These are phyloP conservation scores for Cranoglanis bouderius DNA, from an alignment of 2,113 vertebrate species.

Conservation along the genomic window DNA sequence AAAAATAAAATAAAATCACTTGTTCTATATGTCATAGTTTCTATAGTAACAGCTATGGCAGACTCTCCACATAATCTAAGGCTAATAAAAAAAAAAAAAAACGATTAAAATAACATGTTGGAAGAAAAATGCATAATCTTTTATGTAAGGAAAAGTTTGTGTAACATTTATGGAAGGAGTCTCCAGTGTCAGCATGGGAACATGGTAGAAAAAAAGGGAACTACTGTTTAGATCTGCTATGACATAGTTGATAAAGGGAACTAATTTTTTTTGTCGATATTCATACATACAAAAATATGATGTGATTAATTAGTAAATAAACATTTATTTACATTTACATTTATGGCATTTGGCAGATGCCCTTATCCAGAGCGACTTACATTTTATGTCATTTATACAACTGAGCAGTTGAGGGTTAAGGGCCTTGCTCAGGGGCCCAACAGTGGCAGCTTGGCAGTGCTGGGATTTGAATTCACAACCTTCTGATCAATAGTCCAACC, in stretches of 20 bases:
- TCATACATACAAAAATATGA: neutral
- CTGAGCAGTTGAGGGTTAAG: too few relatives aligned
- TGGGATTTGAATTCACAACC: too few relatives aligned
- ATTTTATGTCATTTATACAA: too few relatives aligned
- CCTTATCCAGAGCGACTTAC: too few relatives aligned
- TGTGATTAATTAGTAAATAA: neutral
- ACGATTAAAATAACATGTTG: neutral
- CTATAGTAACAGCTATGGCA: neutral
- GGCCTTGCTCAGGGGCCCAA: too few relatives aligned
- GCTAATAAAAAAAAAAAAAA: neutral
- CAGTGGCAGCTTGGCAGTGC: too few relatives aligned
- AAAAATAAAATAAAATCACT: neutral
- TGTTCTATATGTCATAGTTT: neutral
- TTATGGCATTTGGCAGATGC: too few relatives aligned
- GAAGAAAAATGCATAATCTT: neutral
- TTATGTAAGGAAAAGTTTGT: neutral
- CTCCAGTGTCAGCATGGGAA: neutral
- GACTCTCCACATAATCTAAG: neutral
- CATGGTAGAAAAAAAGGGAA: neutral
- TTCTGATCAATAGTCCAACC: too few relatives aligned
- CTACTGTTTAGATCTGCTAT: neutral
- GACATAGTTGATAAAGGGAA: neutral
- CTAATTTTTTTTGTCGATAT: neutral
- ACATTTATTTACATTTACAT: too few relatives aligned
- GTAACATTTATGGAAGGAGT: neutral